Conservation (phyloP, 2,888 invertebrate genomes). For the Siphlonurus alternatus region DNA sequence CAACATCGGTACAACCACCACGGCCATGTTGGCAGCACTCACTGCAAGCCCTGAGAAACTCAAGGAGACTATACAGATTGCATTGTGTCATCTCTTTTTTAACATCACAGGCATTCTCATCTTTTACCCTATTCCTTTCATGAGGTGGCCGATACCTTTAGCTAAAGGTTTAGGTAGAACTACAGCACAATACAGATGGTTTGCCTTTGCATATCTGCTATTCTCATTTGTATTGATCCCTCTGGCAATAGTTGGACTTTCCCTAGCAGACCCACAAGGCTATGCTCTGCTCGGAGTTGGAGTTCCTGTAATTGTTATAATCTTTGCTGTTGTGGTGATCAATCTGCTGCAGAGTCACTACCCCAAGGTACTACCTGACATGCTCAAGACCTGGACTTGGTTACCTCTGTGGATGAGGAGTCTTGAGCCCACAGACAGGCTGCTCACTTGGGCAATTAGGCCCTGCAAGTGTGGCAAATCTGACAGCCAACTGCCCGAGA, state of each 20-base stretch:
- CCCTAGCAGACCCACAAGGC: constrained; percentile 19
- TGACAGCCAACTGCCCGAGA: not conserved
- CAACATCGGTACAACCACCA: constrained; percentile 38
- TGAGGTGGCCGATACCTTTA: constrained; percentile 30
- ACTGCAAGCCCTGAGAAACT: constrained; percentile 1
- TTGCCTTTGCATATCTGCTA: constrained; percentile 30
- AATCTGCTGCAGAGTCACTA: constrained; percentile 21
- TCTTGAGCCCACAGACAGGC: constrained; percentile 25
- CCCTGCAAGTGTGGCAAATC: not conserved
- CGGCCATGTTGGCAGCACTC: constrained; percentile 22
- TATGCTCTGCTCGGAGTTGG: constrained; percentile 20
- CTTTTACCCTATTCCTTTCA: constrained; percentile 34
- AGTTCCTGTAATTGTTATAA: constrained; percentile 20
- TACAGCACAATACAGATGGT: constrained; percentile 37
- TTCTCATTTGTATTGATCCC: constrained; percentile 24
- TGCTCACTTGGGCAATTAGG: not conserved
- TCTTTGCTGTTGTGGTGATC: constrained; percentile 20
- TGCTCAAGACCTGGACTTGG: constrained; percentile 24
- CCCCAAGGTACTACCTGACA: constrained; percentile 21
- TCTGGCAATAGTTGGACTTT: constrained; percentile 21
- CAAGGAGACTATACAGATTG: constrained; percentile 23
- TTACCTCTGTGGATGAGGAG: constrained; percentile 26
- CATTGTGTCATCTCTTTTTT: constrained; percentile 37
- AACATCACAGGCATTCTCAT: constrained; percentile 33
- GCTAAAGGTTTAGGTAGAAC: constrained; percentile 32